Evolutionary conservation across 2,888 invertebrate genomes (phyloP), one percentile per base, ranked within the genome.

Genomic region (Drosophila hawaiiensis): DNA sequence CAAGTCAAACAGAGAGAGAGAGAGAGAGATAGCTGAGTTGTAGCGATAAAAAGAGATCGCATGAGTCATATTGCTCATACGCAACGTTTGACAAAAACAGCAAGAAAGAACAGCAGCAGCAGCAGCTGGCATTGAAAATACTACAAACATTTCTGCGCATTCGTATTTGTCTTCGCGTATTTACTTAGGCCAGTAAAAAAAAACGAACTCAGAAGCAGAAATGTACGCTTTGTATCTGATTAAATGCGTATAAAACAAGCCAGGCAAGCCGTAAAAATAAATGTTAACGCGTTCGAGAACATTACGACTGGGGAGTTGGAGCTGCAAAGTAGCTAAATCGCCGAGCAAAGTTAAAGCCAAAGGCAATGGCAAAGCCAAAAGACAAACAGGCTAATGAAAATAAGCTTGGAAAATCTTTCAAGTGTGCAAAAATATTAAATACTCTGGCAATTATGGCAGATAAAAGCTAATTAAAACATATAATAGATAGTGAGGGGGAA

Each of bases 11-110:
- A 2, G 12, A 19, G 19, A 12, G 25, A 28, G 25, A 28, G 25
- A 28, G 25, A 28, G 28, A 35, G 14, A 12, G 19, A 53, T 25
- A 60, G 22, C 4, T 33, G 12, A 39, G n/a, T 1, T 19, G 25
- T 6, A 35, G n/a, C 33, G 49, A 54, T 49, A n/a, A 43, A 53
- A 33, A 52, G 54, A 59, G 73, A 62, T 68, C 67, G 56, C 19
- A 50, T 73, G 80, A 72, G 52, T 80, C 67, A 68, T n/a, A 61
- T 28, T 64, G 55, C 75, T 76, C 79, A 84, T 88, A 78, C 88
- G 84, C 78, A 73, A 19, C 56, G 74, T 78, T 47, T 71, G 85
- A 63, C 83, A 55, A n/a, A 22, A 35, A 14, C 33, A 22, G 9
- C 22, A 52, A 50, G 2, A 19, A 39, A n/a, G 19, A 39, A 10